Conservation (phyloP, 2,797 vertebrate genomes). For the Pseudomugil tenellus region DNA sequence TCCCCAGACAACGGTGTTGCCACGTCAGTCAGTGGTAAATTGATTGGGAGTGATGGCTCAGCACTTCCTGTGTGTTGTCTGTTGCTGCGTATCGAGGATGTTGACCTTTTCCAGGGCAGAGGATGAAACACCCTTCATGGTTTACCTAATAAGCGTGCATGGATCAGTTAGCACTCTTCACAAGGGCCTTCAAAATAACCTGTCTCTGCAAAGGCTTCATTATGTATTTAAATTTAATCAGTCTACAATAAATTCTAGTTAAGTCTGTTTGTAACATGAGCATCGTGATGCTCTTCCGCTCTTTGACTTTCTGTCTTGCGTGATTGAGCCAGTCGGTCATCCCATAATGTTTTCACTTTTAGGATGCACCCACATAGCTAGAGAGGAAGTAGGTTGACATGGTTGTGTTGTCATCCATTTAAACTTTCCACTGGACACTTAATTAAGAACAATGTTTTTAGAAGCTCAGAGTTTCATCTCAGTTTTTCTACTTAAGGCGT, state of each 20-base stretch:
- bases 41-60: constrained; percentile 34
- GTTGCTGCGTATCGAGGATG: constrained; percentile 5
- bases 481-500: background rate
- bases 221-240: background rate
- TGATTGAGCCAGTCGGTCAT: background rate
- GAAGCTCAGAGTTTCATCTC: background rate
- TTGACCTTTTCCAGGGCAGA: constrained; percentile 28
- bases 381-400: background rate
- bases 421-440: constrained; percentile 6
- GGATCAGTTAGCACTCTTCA: background rate
- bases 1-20: constrained; percentile 23
- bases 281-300: no score
- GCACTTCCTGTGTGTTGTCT: constrained; percentile 17
- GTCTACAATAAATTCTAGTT: background rate
- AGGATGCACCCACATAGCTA: no score
- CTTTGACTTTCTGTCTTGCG: background rate
- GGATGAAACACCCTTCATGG: background rate
- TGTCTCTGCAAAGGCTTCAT: background rate
- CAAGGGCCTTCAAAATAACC: background rate
- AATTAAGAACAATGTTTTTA: background rate
- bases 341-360: no score
- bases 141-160: background rate
- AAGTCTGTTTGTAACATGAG: background rate
- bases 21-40: constrained; percentile 29
- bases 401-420: background rate